Conservation (phyloP, 2,888 invertebrate genomes). For the Oligia fasciuncula region DNA sequence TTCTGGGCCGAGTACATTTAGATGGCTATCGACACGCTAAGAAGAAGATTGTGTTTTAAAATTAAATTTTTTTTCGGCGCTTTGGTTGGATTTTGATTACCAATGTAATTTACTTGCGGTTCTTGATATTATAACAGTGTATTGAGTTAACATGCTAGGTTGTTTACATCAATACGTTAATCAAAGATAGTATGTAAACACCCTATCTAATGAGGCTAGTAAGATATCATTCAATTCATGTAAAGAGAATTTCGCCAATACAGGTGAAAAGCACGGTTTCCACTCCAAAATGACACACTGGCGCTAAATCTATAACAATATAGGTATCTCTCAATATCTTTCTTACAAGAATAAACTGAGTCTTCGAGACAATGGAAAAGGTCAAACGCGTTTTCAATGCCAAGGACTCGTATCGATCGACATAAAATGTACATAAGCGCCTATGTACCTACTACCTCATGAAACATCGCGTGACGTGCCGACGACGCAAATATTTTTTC, state of each 20-base stretch:
- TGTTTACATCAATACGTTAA: not conserved
- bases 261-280: not conserved
- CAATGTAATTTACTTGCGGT: not conserved
- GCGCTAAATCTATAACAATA: constrained; percentile 15
- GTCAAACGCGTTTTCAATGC: constrained; percentile 60
- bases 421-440: constrained; percentile 46
- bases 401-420: constrained; percentile 59
- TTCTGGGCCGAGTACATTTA: too few species aligned
- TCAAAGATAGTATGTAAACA: not conserved
- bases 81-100: not conserved
- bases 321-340: constrained; percentile 25
- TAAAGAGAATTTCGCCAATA: not conserved
- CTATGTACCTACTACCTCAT: constrained; percentile 27
- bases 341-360: constrained; percentile 26
- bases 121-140: not conserved
- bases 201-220: not conserved
- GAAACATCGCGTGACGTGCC: constrained; percentile 53
- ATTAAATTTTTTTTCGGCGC: not conserved
- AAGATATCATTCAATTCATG: not conserved
- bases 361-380: constrained; percentile 49
- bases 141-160: not conserved
- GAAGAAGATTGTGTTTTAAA: not conserved
- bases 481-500: constrained; percentile 35
- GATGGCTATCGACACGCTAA: too few species aligned
- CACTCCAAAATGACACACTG: not conserved